A percentile compares a stretch with the other conserved stretches of the same genome.
Evolutionary conservation across 2,888 invertebrate genomes (phyloP).

Genomic region (Yponomeuta evonymella): DNA sequence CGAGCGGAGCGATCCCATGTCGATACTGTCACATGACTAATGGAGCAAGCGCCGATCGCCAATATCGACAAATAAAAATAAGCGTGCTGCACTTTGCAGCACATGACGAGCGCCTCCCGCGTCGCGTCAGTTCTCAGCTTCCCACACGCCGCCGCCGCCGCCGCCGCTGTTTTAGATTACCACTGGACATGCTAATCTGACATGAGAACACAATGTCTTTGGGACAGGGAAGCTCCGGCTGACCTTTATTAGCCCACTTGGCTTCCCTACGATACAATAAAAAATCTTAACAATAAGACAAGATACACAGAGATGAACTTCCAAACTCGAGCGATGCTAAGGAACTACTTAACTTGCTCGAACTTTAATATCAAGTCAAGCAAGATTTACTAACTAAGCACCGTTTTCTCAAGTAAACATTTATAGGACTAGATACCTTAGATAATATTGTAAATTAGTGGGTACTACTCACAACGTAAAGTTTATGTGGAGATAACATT

Average conservation of each 20-base stretch:
- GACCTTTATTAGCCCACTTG: constrained; percentile 4
- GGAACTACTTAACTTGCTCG: neutral
- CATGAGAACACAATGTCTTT: constrained; percentile 1
- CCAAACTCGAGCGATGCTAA: neutral
- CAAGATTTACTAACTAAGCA: constrained; percentile 7
- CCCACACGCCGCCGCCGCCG: constrained; percentile 24
- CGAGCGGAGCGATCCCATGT: constrained; percentile 64
- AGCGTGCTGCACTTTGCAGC: constrained; percentile 40
- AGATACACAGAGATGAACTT: neutral
- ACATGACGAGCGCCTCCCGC: constrained; percentile 30
- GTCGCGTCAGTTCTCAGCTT: constrained; percentile 24
- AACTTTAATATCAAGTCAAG: constrained; percentile 4
- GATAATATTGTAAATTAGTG: constrained; percentile 24
- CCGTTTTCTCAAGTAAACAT: constrained; percentile 14
- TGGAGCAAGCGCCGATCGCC: constrained; percentile 72
- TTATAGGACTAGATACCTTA: constrained; percentile 16
- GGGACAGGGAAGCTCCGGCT: constrained; percentile 5
- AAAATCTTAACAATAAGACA: neutral
- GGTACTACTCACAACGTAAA: constrained; percentile 28
- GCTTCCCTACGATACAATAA: neutral
- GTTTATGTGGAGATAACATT: constrained; percentile 49
- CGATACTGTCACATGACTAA: constrained; percentile 75
- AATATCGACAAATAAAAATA: constrained; percentile 72
- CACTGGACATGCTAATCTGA: constrained; percentile 10
- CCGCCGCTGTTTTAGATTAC: constrained; percentile 3